Conservation (phyloP, 2,797 vertebrate genomes). For the Enteromius anoplus region DNA sequence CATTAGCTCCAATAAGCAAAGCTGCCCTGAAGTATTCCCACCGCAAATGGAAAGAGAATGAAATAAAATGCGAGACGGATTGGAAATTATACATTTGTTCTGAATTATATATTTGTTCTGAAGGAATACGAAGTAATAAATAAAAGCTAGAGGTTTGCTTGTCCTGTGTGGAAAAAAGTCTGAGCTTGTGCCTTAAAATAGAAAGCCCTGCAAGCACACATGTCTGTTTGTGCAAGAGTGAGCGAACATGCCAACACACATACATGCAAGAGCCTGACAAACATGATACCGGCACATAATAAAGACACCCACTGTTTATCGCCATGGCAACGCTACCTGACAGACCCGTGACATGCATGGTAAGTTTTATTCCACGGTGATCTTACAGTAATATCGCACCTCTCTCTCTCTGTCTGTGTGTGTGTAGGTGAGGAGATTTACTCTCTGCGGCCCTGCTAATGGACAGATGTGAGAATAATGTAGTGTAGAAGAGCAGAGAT, state of each 20-base stretch:
- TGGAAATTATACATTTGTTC: conserved; percentile 11
- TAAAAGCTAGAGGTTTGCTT: not conserved
- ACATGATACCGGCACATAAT: conserved; percentile 54
- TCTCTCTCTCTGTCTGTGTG: conserved; percentile 7
- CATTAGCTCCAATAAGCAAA: conserved; percentile 45
- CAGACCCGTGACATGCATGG: conserved; percentile 61
- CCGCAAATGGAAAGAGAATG: conserved; percentile 3
- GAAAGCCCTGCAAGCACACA: conserved; percentile 21
- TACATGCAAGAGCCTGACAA: conserved; percentile 33
- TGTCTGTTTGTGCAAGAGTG: conserved; percentile 21
- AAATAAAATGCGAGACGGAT: not conserved
- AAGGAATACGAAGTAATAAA: conserved; percentile 26
- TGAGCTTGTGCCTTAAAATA: conserved; percentile 25
- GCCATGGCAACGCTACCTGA: conserved; percentile 65
- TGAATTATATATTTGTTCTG: conserved; percentile 22
- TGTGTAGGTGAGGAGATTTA: conserved; percentile 55
- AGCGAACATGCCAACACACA: conserved; percentile 14
- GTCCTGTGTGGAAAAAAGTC: not conserved
- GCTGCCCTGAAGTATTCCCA: conserved; percentile 39
- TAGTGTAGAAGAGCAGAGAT: conserved; percentile 60
- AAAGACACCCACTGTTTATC: conserved; percentile 56
- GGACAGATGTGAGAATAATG: conserved; percentile 65
- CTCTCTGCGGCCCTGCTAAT: conserved; percentile 59
- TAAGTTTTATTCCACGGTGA: conserved; percentile 59
- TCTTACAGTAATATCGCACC: conserved; percentile 56